Conservation (phyloP, 2,888 invertebrate species). For the Matsumyia berberina region DNA sequence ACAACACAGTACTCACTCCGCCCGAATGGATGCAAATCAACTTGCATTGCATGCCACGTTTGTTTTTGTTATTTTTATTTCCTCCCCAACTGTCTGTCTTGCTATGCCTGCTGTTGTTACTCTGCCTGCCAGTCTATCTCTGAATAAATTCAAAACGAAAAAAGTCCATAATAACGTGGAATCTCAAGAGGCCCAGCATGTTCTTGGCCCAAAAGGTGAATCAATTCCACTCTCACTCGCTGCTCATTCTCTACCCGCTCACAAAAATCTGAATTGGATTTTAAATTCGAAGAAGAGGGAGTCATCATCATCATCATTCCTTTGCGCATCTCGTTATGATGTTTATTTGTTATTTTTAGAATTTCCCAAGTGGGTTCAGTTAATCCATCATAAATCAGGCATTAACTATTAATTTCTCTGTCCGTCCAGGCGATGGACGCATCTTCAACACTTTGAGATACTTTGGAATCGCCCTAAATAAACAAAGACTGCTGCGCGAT, state of each 20-base stretch:
- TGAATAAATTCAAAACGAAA: constrained; percentile 22
- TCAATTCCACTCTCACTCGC: constrained; percentile 34
- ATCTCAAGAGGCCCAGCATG: constrained; percentile 67
- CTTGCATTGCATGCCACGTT: constrained; percentile 29
- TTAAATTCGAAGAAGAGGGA: constrained; percentile 52
- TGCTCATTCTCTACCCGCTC: constrained; percentile 4
- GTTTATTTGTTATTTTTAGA: constrained; percentile 75
- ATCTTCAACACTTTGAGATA: constrained; percentile 1
- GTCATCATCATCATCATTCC: constrained; percentile 27
- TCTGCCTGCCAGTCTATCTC: constrained; percentile 59
- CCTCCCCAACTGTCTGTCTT: constrained; percentile 58
- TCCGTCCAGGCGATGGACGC: constrained; percentile 24
- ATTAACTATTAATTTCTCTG: constrained; percentile 75
- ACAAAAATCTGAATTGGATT: constrained; percentile 59
- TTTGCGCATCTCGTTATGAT: constrained; percentile 56
- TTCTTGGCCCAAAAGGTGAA: constrained; percentile 67
- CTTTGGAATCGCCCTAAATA: constrained; percentile 22
- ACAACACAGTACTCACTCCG: background rate
- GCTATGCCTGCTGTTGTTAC: constrained; percentile 57
- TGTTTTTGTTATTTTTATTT: constrained; percentile 54
- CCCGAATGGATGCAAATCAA: constrained; percentile 35
- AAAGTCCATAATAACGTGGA: constrained; percentile 12
- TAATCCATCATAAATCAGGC: constrained; percentile 76
- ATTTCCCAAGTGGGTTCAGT: constrained; percentile 69
- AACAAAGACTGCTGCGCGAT: constrained; percentile 26